These are phyloP conservation scores for Drosophila testacea DNA, from an alignment of 2,888 invertebrate species.

Conservation along the genomic window DNA sequence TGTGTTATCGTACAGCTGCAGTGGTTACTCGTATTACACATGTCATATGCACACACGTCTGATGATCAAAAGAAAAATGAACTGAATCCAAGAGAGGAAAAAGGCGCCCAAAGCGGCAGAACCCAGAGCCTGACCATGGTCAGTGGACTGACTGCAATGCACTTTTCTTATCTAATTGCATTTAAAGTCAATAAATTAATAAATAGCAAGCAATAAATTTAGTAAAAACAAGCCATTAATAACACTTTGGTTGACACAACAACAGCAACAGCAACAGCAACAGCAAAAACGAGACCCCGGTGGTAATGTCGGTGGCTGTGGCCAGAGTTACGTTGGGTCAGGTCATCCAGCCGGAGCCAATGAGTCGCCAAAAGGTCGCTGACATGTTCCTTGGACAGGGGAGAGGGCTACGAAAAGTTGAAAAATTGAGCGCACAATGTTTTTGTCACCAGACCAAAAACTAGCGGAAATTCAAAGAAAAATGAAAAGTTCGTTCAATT, in stretches of 20 bases:
- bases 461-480: conserved; percentile 70
- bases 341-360: conserved; percentile 70
- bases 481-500: conserved; percentile 62
- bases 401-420: conserved; percentile 53
- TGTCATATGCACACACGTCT: conserved; percentile 54
- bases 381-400: conserved; percentile 23
- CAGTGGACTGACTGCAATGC: conserved; percentile 57
- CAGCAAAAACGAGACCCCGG: conserved; percentile 9
- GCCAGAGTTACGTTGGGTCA: conserved; percentile 51
- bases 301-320: conserved; percentile 22
- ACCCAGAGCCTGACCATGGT: conserved; percentile 22
- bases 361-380: conserved; percentile 58
- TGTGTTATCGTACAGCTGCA: conserved; percentile 64
- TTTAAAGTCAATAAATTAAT: conserved; percentile 81
- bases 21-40: conserved; percentile 39
- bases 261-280: conserved; percentile 27
- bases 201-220: conserved; percentile 84
- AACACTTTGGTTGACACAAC: conserved; percentile 82
- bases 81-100: conserved; percentile 36
- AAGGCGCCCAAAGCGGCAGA: conserved; percentile 41
- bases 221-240: conserved; percentile 84
- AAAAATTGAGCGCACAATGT: conserved; percentile 79
- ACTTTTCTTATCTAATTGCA: conserved; percentile 81
- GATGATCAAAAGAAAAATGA: conserved; percentile 55
- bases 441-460: conserved; percentile 64